phyloP scores from a whole-genome alignment of 2,113 vertebrate genomes.

The Cromileptes altivelis region DNA sequence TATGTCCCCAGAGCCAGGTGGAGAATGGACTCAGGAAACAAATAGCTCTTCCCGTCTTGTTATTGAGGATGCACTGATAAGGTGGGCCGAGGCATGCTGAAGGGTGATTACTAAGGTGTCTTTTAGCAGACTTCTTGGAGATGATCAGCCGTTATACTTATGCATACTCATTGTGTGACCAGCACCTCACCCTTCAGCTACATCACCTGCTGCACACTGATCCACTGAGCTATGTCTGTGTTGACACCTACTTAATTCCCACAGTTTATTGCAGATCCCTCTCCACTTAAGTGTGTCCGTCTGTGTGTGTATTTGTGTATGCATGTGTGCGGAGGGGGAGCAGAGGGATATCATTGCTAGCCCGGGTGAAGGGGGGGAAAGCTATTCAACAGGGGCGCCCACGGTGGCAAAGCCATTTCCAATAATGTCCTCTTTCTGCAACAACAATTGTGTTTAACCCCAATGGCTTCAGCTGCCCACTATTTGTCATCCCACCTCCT shows the following conservation, averaged over 20 bases:
- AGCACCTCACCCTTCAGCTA: conserved; percentile 45
- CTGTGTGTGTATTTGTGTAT: conserved; percentile 26
- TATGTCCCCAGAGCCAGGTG: conserved; percentile 65
- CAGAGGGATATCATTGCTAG: conserved; percentile 74
- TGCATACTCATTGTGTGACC: conserved; percentile 58
- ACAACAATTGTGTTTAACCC: conserved; percentile 87
- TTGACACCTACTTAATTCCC: conserved; percentile 74
- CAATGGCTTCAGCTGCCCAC: conserved; percentile 82
- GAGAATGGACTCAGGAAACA: conserved; percentile 71
- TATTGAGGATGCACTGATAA: conserved; percentile 71
- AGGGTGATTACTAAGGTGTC: conserved; percentile 67
- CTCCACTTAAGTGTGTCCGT: conserved; percentile 51
- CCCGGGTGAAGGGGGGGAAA: conserved; percentile 72
- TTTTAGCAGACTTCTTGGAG: conserved; percentile 61
- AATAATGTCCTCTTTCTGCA: conserved; percentile 86
- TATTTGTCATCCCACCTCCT: conserved; percentile 81
- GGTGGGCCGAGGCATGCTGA: conserved; percentile 53
- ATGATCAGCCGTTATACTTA: conserved; percentile 58
- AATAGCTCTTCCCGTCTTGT: conserved; percentile 74
- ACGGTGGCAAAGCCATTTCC: conserved; percentile 84
- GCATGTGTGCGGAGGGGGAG: conserved; percentile 37
- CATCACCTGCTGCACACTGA: conserved; percentile 57
- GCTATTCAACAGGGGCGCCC: conserved; percentile 81
- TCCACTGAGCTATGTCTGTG: conserved; percentile 59
- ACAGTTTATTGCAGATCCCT: conserved; percentile 62